phyloP scores from a whole-genome alignment of 2,797 vertebrate species.

The Diceros bicornis region DNA sequence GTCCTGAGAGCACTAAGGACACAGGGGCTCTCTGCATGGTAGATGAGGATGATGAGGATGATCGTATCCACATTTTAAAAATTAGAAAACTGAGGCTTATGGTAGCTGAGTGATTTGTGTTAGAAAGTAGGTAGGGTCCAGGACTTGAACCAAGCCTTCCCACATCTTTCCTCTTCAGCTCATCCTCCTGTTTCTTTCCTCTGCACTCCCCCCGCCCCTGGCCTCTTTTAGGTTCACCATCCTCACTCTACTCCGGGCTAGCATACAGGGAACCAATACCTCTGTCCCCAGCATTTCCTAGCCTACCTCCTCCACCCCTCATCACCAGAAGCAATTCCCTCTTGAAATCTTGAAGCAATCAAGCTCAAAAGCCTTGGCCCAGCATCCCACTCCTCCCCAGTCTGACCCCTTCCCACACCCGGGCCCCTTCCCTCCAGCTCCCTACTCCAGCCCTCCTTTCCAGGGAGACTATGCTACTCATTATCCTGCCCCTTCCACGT shows the following conservation, averaged over 20 bases:
- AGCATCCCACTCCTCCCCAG: accelerated
- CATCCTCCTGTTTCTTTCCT: background rate
- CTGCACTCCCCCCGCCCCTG: background rate
- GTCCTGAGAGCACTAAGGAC: too few relatives aligned
- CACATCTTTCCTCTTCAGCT: accelerated
- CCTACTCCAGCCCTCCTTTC: background rate
- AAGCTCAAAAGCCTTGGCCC: background rate
- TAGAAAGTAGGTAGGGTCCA: accelerated
- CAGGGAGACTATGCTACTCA: background rate
- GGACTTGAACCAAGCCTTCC: background rate
- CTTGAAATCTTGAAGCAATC: background rate
- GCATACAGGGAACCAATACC: accelerated
- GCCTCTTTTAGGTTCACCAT: accelerated
- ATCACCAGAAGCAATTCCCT: background rate
- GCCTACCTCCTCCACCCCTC: background rate
- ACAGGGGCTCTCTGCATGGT: too few relatives aligned
- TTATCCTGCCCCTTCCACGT: accelerated
- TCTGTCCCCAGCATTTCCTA: background rate
- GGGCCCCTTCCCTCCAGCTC: background rate
- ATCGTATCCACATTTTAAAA: background rate
- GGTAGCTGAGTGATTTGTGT: accelerated
- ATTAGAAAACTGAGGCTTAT: background rate
- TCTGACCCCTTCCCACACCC: accelerated
- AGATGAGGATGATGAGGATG: accelerated
- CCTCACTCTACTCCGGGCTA: background rate